Conservation (phyloP, 2,797 vertebrate species). For the Phoeniculus purpureus region DNA sequence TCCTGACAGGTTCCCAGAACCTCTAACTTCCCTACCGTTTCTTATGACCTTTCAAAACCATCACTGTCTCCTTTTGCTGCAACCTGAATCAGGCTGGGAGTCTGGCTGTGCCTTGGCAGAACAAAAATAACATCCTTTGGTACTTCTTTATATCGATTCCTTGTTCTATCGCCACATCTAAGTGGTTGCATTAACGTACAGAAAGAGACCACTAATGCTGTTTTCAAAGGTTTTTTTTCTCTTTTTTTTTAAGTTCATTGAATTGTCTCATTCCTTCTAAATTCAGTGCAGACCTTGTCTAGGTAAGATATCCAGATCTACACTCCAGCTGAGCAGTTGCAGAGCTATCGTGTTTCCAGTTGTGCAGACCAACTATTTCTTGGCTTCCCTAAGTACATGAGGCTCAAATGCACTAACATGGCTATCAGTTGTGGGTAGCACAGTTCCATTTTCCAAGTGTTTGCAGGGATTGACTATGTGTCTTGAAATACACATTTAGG, state of each 20-base stretch:
- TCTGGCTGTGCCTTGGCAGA: neutral
- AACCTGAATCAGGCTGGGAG: neutral
- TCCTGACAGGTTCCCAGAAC: neutral
- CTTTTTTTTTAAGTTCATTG: neutral
- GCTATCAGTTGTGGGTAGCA: neutral
- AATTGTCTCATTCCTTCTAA: neutral
- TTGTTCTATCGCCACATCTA: neutral
- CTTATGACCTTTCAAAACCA: conserved; percentile 2
- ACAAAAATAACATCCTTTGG: conserved; percentile 35
- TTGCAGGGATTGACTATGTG: neutral
- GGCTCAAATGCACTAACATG: neutral
- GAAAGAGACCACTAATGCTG: neutral
- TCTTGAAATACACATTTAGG: neutral
- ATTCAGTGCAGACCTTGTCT: neutral
- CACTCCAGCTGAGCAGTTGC: neutral
- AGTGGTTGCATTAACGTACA: conserved; percentile 26
- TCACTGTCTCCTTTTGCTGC: neutral
- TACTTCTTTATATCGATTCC: conserved; percentile 52
- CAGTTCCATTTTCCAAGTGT: neutral
- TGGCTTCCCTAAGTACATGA: no score
- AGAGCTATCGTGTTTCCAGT: neutral
- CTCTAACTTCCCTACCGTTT: neutral
- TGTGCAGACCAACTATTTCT: neutral
- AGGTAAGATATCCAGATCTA: neutral
- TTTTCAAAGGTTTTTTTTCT: conserved; percentile 29